phyloP scores from a whole-genome alignment of 2,113 vertebrate species.

The Myiozetetes cayanensis region DNA sequence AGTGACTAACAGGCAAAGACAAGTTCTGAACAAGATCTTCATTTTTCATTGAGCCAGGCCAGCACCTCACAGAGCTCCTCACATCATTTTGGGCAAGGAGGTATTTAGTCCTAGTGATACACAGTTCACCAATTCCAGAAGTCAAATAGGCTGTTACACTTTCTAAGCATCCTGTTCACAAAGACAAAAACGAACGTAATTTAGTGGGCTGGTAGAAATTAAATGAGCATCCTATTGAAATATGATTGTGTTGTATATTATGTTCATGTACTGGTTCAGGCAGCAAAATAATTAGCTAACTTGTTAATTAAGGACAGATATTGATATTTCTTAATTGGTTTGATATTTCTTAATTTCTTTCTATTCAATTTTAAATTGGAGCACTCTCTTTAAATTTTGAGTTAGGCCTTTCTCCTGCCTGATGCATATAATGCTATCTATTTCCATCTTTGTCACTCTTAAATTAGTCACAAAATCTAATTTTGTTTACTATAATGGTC shows the following conservation, averaged over 20 bases:
- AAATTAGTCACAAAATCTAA: not conserved
- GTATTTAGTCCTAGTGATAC: not conserved
- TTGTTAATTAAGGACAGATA: not conserved
- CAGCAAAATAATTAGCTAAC: not conserved
- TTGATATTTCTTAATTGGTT: not conserved
- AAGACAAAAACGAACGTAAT: not conserved
- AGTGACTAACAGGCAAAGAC: not conserved
- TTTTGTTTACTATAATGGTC: not conserved
- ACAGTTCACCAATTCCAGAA: not conserved
- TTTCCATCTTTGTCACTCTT: not conserved
- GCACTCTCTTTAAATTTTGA: not conserved
- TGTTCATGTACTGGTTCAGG: not conserved
- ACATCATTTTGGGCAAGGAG: not conserved
- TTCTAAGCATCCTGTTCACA: not conserved
- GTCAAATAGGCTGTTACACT: not conserved
- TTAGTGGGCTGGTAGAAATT: not conserved
- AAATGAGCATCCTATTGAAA: not conserved
- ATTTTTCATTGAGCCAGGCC: not conserved
- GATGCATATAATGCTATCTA: not conserved
- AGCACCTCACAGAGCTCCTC: not conserved
- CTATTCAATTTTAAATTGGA: not conserved
- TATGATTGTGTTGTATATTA: not conserved
- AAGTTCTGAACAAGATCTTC: not conserved
- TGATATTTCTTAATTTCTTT: not conserved
- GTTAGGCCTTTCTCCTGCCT: not conserved